These are phyloP conservation scores for Anabacerthia variegaticeps DNA, from an alignment of 2,797 vertebrate species.

Conservation along the genomic window DNA sequence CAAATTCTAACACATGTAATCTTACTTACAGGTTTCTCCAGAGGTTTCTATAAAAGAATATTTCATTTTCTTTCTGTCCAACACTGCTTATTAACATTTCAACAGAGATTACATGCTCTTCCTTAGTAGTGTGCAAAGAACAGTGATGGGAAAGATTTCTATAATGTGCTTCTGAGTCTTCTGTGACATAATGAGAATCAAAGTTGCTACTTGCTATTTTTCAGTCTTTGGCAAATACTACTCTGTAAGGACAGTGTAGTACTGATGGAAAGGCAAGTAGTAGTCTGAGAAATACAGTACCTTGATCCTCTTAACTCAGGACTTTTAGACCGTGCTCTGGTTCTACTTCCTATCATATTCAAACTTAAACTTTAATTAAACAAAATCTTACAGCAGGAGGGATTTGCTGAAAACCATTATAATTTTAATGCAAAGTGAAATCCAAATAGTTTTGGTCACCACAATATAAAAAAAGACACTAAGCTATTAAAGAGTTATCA, in stretches of 20 bases:
- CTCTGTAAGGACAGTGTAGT: not conserved
- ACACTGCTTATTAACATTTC: not conserved
- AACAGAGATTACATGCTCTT: not conserved
- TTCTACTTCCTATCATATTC: not conserved
- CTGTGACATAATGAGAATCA: not conserved
- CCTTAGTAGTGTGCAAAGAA: not conserved
- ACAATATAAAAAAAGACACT: not conserved
- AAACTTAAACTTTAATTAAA: not conserved
- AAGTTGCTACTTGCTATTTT: not conserved
- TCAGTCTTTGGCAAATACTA: not conserved
- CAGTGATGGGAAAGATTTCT: not conserved
- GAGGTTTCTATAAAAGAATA: constrained; percentile 9
- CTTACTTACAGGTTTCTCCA: not conserved
- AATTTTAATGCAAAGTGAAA: not conserved
- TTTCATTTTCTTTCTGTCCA: not conserved
- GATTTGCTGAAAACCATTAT: not conserved
- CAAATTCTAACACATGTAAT: constrained; percentile 29
- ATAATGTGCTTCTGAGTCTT: not conserved
- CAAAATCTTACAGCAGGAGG: not conserved
- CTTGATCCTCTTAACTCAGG: not conserved
- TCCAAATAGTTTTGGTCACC: not conserved
- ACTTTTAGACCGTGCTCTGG: not conserved
- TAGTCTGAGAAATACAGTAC: not conserved
- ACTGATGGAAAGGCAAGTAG: not conserved
- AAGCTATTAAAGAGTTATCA: not conserved